phyloP scores from a whole-genome alignment of 2,888 invertebrate genomes.

The Trichopria drosophilae region DNA sequence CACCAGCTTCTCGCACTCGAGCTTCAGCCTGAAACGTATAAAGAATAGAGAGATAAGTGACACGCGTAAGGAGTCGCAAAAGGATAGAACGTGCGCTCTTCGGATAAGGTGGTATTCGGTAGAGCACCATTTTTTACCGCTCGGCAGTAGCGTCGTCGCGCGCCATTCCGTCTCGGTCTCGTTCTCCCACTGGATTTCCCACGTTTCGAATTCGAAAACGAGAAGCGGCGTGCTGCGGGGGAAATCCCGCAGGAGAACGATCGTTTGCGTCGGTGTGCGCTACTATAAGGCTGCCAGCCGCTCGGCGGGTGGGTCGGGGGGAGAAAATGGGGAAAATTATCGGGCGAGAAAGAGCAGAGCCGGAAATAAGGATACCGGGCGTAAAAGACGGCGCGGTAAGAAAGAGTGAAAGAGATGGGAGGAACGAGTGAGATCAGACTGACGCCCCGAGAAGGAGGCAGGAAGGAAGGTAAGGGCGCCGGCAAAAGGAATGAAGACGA shows the following conservation, averaged over 20 bases:
- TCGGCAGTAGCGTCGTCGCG: background rate
- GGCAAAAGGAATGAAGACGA: conserved; percentile 12
- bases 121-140: conserved; percentile 7
- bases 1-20: conserved; percentile 96
- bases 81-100: conserved; percentile 25
- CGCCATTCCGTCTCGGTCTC: conserved; percentile 29
- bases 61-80: conserved; percentile 30
- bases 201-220: conserved; percentile 40
- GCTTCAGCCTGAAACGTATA: conserved; percentile 87
- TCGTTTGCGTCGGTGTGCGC: too few relatives aligned
- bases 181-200: conserved; percentile 42
- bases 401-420: background rate
- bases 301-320: too few relatives aligned
- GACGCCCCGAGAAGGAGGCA: conserved; percentile 7
- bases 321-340: conserved; percentile 28
- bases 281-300: too few relatives aligned
- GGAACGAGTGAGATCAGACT: conserved; percentile 15
- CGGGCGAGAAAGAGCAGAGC: conserved; percentile 15
- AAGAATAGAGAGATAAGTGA: conserved; percentile 36
- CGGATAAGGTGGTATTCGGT: conserved; percentile 25
- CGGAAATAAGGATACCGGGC: conserved; percentile 6
- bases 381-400: conserved; percentile 1
- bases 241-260: too few relatives aligned
- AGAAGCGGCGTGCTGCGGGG: conserved; percentile 31
- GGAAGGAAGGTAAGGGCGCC: conserved; percentile 27